Conservation (phyloP, 2,888 invertebrate genomes). For the Drosophila sordidula region DNA sequence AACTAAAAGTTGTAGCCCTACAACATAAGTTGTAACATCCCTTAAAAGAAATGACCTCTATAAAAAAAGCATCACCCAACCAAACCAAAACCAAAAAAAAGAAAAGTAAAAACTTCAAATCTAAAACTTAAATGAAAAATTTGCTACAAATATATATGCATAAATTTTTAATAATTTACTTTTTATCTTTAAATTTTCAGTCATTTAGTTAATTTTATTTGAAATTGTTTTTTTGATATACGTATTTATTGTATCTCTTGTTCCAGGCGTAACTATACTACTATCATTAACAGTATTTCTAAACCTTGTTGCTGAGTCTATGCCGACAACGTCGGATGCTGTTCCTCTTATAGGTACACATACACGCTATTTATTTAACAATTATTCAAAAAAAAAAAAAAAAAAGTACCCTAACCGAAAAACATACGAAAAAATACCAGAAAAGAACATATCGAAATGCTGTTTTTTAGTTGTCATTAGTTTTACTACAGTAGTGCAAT, state of each 20-base stretch:
- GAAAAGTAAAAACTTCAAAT: slow-evolving; percentile 24
- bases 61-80: slow-evolving; percentile 25
- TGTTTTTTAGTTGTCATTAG: slow-evolving; percentile 81
- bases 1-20: slow-evolving; percentile 39
- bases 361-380: slow-evolving; percentile 65
- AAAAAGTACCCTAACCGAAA: not conserved
- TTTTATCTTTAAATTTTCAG: slow-evolving; percentile 65
- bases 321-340: slow-evolving; percentile 94
- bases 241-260: slow-evolving; percentile 79
- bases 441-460: slow-evolving; percentile 49
- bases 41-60: slow-evolving; percentile 25
- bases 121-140: slow-evolving; percentile 41
- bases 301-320: slow-evolving; percentile 98
- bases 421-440: slow-evolving; percentile 9
- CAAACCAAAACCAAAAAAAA: slow-evolving; percentile 30
- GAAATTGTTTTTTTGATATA: slow-evolving; percentile 72
- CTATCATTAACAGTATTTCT: slow-evolving; percentile 99
- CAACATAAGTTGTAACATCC: slow-evolving; percentile 24
- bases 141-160: slow-evolving; percentile 23
- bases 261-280: slow-evolving; percentile 97
- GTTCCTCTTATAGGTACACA: slow-evolving; percentile 92
- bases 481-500: slow-evolving; percentile 78
- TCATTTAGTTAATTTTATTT: slow-evolving; percentile 69
- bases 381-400: slow-evolving; percentile 25
- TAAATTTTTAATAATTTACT: slow-evolving; percentile 54